Percentiles rank a stretch among this genome's conserved stretches.
phyloP scores from a whole-genome alignment of 2,113 vertebrate genomes.

The Nycticebus coucang region DNA sequence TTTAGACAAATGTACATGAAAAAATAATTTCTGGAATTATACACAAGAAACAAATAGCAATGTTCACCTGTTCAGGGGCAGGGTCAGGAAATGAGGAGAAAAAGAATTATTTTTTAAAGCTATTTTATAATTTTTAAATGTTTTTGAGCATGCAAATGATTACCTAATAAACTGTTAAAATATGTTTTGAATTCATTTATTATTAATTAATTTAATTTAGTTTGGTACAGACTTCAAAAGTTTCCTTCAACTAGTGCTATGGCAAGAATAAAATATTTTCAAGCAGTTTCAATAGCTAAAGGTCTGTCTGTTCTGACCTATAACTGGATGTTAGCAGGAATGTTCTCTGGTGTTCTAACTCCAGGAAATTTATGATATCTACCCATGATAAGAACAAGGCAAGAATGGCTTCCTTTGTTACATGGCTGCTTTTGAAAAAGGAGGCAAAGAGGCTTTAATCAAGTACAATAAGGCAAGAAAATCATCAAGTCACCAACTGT shows the following conservation, averaged over 20 bases:
- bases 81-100: not conserved
- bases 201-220: too few relatives aligned
- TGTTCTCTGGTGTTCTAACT: not conserved
- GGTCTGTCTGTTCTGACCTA: not conserved
- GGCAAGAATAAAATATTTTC: not conserved
- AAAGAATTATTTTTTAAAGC: not conserved
- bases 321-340: not conserved
- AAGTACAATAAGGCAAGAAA: not conserved
- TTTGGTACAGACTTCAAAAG: slow-evolving; percentile 9
- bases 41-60: not conserved
- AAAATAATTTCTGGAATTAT: not conserved
- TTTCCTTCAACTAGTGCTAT: not conserved
- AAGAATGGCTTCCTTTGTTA: not conserved
- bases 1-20: not conserved
- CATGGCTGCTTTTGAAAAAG: not conserved
- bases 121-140: slow-evolving; percentile 2
- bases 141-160: not conserved
- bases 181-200: not conserved
- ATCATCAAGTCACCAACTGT: not conserved
- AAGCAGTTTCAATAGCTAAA: not conserved
- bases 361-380: not conserved
- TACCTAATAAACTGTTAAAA: not conserved
- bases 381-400: not conserved
- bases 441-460: not conserved
- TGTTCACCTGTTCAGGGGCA: not conserved